Evolutionary conservation across 1,140 invertebrate genomes (phyloP).

Genomic region (Leucophenga varia): DNA sequence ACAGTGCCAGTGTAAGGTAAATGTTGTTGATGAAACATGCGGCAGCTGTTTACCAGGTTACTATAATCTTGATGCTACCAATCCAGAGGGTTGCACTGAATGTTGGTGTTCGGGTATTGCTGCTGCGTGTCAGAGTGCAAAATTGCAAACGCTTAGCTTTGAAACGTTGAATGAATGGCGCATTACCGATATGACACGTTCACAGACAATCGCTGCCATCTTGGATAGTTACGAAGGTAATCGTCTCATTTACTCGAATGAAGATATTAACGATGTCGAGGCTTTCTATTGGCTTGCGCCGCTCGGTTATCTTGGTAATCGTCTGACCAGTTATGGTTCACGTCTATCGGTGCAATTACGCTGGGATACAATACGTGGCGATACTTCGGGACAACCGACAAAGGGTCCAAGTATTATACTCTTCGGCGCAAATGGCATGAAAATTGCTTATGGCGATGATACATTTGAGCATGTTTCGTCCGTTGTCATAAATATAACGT

Average conservation of each 20-base stretch:
- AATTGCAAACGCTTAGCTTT: constrained; percentile 62
- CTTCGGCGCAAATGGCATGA: constrained; percentile 71
- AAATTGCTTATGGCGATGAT: constrained; percentile 70
- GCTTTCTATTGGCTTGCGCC: constrained; percentile 90
- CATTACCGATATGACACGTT: constrained; percentile 64
- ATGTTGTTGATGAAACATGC: constrained; percentile 80
- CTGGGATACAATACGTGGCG: constrained; percentile 85
- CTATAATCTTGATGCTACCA: constrained; percentile 75
- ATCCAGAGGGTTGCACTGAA: constrained; percentile 79
- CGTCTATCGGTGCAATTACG: constrained; percentile 73
- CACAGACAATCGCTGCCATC: constrained; percentile 57
- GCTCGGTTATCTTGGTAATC: constrained; percentile 70
- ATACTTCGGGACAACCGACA: constrained; percentile 84
- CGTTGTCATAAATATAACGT: constrained; percentile 63
- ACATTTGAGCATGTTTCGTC: constrained; percentile 55
- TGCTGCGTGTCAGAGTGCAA: constrained; percentile 67
- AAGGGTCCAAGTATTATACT: constrained; percentile 83
- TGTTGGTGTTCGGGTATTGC: constrained; percentile 94
- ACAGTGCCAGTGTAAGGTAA: constrained; percentile 80
- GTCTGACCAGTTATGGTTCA: constrained; percentile 81
- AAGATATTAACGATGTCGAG: constrained; percentile 69
- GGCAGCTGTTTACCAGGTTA: constrained; percentile 80
- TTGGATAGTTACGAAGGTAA: constrained; percentile 60
- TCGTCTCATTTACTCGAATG: constrained; percentile 63
- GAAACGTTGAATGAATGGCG: constrained; percentile 66